Conservation (phyloP, 2,888 invertebrate species). For the Suillia variegata region DNA sequence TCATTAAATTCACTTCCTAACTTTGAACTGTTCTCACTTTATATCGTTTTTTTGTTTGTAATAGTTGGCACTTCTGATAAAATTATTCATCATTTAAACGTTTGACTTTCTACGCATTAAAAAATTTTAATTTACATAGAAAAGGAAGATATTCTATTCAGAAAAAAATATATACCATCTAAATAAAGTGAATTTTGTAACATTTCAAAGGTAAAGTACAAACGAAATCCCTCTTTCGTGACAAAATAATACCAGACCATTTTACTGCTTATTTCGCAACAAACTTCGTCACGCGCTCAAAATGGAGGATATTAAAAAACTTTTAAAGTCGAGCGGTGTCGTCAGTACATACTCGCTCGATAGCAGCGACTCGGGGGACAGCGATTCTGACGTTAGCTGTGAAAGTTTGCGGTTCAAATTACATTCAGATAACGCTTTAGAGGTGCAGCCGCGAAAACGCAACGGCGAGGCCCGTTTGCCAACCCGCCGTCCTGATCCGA, state of each 20-base stretch:
- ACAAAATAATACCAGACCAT: conserved; percentile 40
- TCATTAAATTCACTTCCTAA: too few species aligned
- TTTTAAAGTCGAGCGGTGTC: conserved; percentile 35
- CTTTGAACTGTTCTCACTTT: too few species aligned
- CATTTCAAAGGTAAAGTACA: conserved; percentile 48
- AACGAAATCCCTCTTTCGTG: conserved; percentile 31
- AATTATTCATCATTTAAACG: too few species aligned
- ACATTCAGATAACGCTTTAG: background rate
- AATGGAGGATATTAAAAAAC: conserved; percentile 38
- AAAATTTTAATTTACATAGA: too few species aligned
- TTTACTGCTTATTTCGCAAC: conserved; percentile 38
- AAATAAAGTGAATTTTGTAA: too few species aligned
- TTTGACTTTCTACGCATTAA: too few species aligned
- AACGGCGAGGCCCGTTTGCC: conserved; percentile 39
- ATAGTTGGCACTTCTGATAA: too few species aligned
- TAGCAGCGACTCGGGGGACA: conserved; percentile 32
- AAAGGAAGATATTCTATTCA: too few species aligned
- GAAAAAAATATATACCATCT: too few species aligned
- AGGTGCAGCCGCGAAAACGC: background rate
- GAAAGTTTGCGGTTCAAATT: conserved; percentile 14
- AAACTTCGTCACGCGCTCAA: conserved; percentile 11
- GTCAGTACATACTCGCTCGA: too few species aligned
- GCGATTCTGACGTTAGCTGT: conserved; percentile 24
- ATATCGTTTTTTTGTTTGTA: too few species aligned
- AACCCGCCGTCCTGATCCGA: conserved; percentile 56